Percentiles rank a stretch among this genome's conserved stretches.
Conservation (phyloP, 2,797 vertebrate species). For the Gymnocypris eckloni region DNA sequence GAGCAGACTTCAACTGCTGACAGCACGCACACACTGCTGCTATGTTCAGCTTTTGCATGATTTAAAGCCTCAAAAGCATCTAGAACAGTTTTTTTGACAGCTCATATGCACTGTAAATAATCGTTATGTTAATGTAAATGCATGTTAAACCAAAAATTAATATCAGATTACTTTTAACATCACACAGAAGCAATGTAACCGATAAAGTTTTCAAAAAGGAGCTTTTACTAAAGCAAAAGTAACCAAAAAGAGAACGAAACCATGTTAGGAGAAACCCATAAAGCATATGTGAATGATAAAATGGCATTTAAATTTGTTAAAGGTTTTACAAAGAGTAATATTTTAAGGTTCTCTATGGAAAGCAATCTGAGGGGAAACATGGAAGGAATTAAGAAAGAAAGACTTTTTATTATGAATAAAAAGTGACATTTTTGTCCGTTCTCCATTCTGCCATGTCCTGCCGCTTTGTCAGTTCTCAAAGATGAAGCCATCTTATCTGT, state of each 20-base stretch:
- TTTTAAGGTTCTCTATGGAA: background rate
- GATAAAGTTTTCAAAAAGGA: background rate
- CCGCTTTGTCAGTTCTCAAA: background rate
- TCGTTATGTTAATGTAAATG: background rate
- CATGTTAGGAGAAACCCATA: background rate
- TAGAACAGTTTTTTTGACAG: background rate
- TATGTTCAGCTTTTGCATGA: conserved; percentile 20
- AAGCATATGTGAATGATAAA: background rate
- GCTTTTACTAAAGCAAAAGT: background rate
- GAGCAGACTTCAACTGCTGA: conserved; percentile 11
- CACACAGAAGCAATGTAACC: background rate
- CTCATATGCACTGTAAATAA: conserved; percentile 9
- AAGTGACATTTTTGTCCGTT: conserved; percentile 7
- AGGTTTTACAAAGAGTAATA: background rate
- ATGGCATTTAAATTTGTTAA: background rate
- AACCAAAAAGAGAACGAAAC: background rate
- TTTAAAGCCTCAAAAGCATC: background rate
- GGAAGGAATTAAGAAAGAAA: background rate
- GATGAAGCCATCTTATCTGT: conserved; percentile 21
- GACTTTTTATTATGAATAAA: background rate
- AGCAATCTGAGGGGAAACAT: background rate
- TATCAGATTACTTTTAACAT: background rate
- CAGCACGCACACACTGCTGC: conserved; percentile 12
- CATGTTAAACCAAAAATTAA: background rate
- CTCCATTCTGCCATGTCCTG: background rate